These are phyloP conservation scores for Drosophila nr. fundita DNA, from an alignment of 2,888 invertebrate genomes.

Conservation along the genomic window DNA sequence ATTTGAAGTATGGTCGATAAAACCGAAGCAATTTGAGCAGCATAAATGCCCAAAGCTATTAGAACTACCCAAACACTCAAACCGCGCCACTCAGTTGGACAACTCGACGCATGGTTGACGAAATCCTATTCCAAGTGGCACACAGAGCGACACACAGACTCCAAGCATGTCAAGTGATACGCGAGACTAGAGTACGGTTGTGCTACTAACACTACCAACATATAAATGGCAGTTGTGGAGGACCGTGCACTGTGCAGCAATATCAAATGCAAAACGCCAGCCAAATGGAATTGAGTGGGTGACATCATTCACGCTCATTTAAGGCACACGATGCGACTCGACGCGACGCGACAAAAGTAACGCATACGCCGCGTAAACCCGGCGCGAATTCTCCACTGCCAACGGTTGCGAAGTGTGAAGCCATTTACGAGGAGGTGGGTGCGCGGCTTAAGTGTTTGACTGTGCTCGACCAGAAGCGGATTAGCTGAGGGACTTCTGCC, in stretches of 20 bases:
- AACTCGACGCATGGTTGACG: neutral
- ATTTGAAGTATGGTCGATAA: neutral
- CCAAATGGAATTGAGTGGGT: slow-evolving; percentile 67
- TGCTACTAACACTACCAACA: neutral
- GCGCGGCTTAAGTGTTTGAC: slow-evolving; percentile 61
- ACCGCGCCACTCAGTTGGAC: neutral
- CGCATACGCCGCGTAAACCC: slow-evolving; percentile 62
- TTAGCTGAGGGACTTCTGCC: slow-evolving; percentile 61
- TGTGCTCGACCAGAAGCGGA: slow-evolving; percentile 64
- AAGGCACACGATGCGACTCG: slow-evolving; percentile 14
- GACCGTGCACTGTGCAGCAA: slow-evolving; percentile 47
- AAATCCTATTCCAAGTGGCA: neutral
- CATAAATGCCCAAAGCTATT: neutral
- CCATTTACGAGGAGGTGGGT: slow-evolving; percentile 44
- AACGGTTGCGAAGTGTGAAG: slow-evolving; percentile 65
- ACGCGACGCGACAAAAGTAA: slow-evolving; percentile 26
- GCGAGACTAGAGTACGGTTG: slow-evolving; percentile 20
- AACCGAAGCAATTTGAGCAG: neutral
- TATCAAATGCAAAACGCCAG: slow-evolving; percentile 67
- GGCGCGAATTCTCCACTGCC: slow-evolving; percentile 31
- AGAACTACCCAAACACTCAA: neutral
- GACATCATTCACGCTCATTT: slow-evolving; percentile 14
- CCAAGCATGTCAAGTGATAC: slow-evolving; percentile 62
- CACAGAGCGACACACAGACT: slow-evolving; percentile 9
- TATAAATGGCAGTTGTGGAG: slow-evolving; percentile 17